Base-by-base conservation (phyloP, 2,113 vertebrate species). In the Poecilia latipinna region DNA sequence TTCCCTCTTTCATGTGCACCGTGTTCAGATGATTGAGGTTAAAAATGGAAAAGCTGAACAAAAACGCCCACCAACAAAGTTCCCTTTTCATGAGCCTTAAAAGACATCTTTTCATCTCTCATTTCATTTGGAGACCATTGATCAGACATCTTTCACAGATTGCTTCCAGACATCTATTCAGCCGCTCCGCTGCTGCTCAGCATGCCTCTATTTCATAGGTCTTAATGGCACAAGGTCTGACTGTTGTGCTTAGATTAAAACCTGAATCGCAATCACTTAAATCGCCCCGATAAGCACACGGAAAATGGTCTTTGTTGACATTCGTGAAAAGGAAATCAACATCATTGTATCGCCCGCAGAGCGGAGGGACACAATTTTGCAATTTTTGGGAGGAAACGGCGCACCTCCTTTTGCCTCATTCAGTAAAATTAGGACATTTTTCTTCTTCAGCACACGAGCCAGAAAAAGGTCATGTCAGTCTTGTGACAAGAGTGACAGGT, bases 21-120 rank as follows among this genome's bases (percentile, higher is more conserved):
- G 42, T 42, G 71, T 48, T 83, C 82, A 60, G 63, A 79, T 77
- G 88, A 88, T 81, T 83, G 89, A 87, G 85, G 83, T 84, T 84
- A 84, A 88, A 90, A 90, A 90, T 70, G 78, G 83, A 78, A 37
- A 88, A 79, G 82, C 81, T 4, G 86, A 84, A 83, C 82, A 87
- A 84, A 37, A 88, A 87, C 51, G 76, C 70, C 90, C 81, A 80
- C 86, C 83, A 35, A 86, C 84, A 74, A 44, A 82, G 71, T 77
- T 80, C 60, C 74, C 86, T 57, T 89, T 92, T 90, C 88, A 91
- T 84, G 79, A 84, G 84, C 82, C 70, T 87, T 90, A 77, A 88
- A 90, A 90, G 87, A 88, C 86, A 72, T 86, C 85, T 89, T 93
- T 93, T 90, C 89, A 91, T 91, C 88, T 86, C 73, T 81, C 71